Evolutionary conservation across 2,797 vertebrate species (phyloP), one percentile per base, ranked within the genome.

Genomic region (Anguilla megastoma): DNA sequence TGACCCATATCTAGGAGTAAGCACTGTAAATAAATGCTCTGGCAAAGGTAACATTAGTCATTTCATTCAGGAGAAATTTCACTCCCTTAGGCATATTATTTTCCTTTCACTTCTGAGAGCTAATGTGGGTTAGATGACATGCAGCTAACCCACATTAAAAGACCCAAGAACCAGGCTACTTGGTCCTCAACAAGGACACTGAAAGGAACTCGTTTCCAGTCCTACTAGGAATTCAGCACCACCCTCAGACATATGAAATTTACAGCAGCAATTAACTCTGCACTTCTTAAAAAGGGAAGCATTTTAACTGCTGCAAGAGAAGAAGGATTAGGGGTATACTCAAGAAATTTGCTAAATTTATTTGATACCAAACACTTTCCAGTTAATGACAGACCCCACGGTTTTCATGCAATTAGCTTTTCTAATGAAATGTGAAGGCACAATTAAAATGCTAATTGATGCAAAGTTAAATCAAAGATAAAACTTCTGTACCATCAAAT

Each of bases 401-500:
- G 41, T 80, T 80, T 16, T 18, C 33, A 24, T 14, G 1, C 76
- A 16, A 41, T 88, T 88, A 41, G 30, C 48, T 84, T 63, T 74
- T 45, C 21, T 85, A 56, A 85, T 85, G 63, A 69, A 76, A 85
- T 50, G 60, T 88, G 66, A 85, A 45, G 80, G 1, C 63, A 56
- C 60, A n/a, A 52, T 88, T 58, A 84, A 88, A 85, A 71, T 88
- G 48, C 24, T 85, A 88, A 84, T 60, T 71, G 50, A 69, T 45
- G 80, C 50, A 58, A 84, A 84, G 27, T 79, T 30, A 52, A 84
- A 56, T 52, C 12, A 52, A 84, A 54, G 60, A 24, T 58, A 18
- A 45, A 18, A 56, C 33, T 36, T 87, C 9, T 41, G 50, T 27
- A 66, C 48, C 52, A 60, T 87, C 74, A 79, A 79, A 74, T 74